Evolutionary conservation across 2,797 vertebrate genomes (phyloP).

Genomic region (Benthosema pterotum): DNA sequence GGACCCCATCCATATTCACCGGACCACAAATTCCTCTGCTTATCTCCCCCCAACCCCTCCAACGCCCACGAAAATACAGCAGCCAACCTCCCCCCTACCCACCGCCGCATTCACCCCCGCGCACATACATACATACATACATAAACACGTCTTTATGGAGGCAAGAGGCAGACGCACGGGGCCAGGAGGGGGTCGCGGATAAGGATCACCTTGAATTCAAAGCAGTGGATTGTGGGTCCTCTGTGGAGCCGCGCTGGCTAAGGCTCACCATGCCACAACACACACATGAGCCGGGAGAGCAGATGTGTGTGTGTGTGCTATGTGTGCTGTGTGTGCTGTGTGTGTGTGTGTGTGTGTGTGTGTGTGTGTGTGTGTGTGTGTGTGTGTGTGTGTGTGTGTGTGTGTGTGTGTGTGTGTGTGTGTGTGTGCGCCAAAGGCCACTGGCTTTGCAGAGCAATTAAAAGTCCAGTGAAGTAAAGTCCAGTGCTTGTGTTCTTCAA

Average conservation of each 20-base stretch:
- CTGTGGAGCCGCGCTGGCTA: slow-evolving; percentile 51
- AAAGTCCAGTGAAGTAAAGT: slow-evolving; percentile 23
- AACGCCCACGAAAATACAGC: slow-evolving; percentile 58
- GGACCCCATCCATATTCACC: slow-evolving; percentile 85
- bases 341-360: slow-evolving; percentile 15
- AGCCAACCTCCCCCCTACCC: slow-evolving; percentile 78
- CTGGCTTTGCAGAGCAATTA: slow-evolving; percentile 56
- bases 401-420: neutral
- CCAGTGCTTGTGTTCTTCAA: slow-evolving; percentile 46
- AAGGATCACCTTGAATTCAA: slow-evolving; percentile 87
- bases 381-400: slow-evolving; percentile 2
- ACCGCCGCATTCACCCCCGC: slow-evolving; percentile 74
- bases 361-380: neutral
- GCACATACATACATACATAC: slow-evolving; percentile 81
- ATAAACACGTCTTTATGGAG: slow-evolving; percentile 85
- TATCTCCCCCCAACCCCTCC: slow-evolving; percentile 80
- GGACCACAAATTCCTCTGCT: slow-evolving; percentile 83
- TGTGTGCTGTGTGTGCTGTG: neutral
- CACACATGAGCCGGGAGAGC: slow-evolving; percentile 10
- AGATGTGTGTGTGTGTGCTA: neutral
- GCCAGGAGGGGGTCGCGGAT: slow-evolving; percentile 74
- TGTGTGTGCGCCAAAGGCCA: slow-evolving; percentile 19
- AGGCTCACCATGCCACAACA: slow-evolving; percentile 55
- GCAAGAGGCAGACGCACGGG: slow-evolving; percentile 72
- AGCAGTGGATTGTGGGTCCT: slow-evolving; percentile 82